These are phyloP conservation scores for Zeus faber DNA, from an alignment of 2,113 vertebrate genomes.

Conservation along the genomic window DNA sequence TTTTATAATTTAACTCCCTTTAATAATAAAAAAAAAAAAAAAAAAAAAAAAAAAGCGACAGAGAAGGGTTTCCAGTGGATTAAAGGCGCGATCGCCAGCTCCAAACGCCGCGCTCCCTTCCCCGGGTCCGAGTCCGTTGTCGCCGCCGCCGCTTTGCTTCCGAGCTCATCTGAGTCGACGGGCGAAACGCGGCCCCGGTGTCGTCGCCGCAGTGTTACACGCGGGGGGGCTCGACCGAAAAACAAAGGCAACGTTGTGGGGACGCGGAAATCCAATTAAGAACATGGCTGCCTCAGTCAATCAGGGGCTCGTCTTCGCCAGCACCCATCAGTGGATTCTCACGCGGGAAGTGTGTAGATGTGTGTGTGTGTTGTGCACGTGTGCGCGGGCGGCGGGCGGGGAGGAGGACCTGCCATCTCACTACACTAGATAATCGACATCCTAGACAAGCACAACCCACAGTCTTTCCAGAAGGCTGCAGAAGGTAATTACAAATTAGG, in stretches of 20 bases:
- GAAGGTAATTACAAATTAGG: constrained; percentile 74
- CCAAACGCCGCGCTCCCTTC: constrained; percentile 33
- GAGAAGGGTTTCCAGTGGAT: constrained; percentile 22
- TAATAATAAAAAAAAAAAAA: constrained; percentile 26
- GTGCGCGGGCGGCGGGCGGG: constrained; percentile 22
- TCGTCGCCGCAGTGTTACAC: constrained; percentile 23
- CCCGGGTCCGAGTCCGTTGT: constrained; percentile 35
- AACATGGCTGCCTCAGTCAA: constrained; percentile 51
- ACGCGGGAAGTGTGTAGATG: constrained; percentile 6
- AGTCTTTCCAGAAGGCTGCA: constrained; percentile 74
- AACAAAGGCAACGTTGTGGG: constrained; percentile 48
- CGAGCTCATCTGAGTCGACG: constrained; percentile 40
- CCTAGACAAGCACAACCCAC: constrained; percentile 52
- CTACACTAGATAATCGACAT: constrained; percentile 62
- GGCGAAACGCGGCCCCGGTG: constrained; percentile 41
- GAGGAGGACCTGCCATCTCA: constrained; percentile 50
- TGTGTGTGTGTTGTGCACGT: constrained; percentile 7
- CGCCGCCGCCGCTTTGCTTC: constrained; percentile 11
- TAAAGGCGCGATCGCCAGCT: constrained; percentile 21
- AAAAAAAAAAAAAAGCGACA: too few relatives aligned
- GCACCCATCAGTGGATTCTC: constrained; percentile 43
- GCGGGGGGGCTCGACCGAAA: constrained; percentile 55
- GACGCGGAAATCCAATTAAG: constrained; percentile 57
- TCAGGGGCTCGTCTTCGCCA: constrained; percentile 39
- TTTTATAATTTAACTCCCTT: constrained; percentile 13